These are phyloP conservation scores for Micromesistius poutassou DNA, from an alignment of 2,797 vertebrate species.

Conservation along the genomic window DNA sequence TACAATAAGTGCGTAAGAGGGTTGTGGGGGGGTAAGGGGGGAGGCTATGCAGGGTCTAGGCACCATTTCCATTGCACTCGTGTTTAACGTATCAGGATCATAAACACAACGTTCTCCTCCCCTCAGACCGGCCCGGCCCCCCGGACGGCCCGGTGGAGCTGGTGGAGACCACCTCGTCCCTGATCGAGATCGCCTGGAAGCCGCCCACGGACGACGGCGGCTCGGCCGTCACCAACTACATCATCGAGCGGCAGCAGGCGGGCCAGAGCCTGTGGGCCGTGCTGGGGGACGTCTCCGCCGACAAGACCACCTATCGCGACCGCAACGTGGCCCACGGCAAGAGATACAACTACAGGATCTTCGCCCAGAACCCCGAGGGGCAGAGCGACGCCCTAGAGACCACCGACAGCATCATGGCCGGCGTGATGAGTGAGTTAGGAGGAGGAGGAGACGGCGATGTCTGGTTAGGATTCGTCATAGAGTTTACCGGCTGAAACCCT, in stretches of 20 bases:
- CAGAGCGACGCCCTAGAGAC: constrained; percentile 75
- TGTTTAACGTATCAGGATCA: not conserved
- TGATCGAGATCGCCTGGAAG: constrained; percentile 77
- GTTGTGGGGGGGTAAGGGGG: no score
- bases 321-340: constrained; percentile 72
- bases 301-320: constrained; percentile 70
- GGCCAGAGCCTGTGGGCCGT: constrained; percentile 75
- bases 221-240: constrained; percentile 72
- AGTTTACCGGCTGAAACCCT: not conserved
- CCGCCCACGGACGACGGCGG: constrained; percentile 78
- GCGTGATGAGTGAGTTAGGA: constrained; percentile 72
- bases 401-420: constrained; percentile 74
- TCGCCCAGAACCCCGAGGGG: constrained; percentile 77
- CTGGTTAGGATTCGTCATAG: constrained; percentile 13
- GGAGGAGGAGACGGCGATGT: constrained; percentile 14
- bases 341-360: constrained; percentile 80
- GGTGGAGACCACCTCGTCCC: constrained; percentile 61
- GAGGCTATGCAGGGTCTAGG: no score
- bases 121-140: constrained; percentile 77
- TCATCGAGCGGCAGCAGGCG: constrained; percentile 72
- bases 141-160: constrained; percentile 79
- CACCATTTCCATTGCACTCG: not conserved
- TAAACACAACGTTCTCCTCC: constrained; percentile 11
- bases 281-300: constrained; percentile 68
- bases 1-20: no score